phyloP scores from a whole-genome alignment of 2,113 vertebrate genomes.

The Myxocyprinus asiaticus region DNA sequence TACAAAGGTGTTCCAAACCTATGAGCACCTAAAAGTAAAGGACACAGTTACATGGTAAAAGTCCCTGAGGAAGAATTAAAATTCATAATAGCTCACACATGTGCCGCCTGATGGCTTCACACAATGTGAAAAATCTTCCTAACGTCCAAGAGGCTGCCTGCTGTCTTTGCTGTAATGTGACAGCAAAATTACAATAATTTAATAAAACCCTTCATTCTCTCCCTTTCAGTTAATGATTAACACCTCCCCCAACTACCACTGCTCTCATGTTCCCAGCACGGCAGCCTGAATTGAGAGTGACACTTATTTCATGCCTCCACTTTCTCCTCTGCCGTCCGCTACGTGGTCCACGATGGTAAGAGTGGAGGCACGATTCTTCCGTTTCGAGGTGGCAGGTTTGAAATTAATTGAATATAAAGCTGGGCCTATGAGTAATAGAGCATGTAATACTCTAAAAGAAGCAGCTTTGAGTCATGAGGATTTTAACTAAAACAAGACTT shows the following conservation, averaged over 20 bases:
- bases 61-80: conserved; percentile 5
- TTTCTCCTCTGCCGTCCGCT: not conserved
- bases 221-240: too few relatives aligned
- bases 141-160: too few relatives aligned
- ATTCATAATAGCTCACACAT: conserved; percentile 17
- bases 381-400: conserved; percentile 18
- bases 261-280: too few relatives aligned
- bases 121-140: conserved; percentile 6
- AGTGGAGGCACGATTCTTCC: conserved; percentile 19
- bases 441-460: conserved; percentile 34
- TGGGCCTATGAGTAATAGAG: conserved; percentile 41
- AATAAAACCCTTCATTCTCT: not conserved
- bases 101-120: conserved; percentile 21
- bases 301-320: too few relatives aligned
- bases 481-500: conserved; percentile 31
- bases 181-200: conserved; percentile 33
- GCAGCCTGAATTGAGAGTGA: too few relatives aligned
- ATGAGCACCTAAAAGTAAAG: not conserved
- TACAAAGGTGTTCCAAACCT: too few relatives aligned
- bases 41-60: not conserved
- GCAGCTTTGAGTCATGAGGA: conserved; percentile 29
- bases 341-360: not conserved
- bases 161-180: not conserved
- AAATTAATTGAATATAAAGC: conserved; percentile 51
- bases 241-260: too few relatives aligned